Conservation (phyloP, 2,113 vertebrate species). For the Mustelus asterias region DNA sequence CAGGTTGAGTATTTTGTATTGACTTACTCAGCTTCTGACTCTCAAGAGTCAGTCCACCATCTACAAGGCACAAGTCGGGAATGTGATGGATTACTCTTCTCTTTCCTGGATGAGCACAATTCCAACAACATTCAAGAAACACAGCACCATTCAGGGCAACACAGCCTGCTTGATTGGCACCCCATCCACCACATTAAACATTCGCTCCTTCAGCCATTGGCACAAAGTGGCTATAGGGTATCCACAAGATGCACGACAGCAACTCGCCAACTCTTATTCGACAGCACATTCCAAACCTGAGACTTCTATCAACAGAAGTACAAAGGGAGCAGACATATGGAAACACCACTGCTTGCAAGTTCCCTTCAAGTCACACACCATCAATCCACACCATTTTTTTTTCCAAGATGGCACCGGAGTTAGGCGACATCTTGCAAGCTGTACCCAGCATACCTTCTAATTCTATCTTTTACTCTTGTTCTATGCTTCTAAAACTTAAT, state of each 20-base stretch:
- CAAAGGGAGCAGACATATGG: background rate
- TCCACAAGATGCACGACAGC: background rate
- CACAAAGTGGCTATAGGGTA: background rate
- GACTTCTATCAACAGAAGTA: background rate
- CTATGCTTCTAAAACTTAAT: too few relatives aligned
- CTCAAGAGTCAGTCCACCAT: background rate
- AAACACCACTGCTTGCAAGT: background rate
- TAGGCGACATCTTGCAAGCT: too few relatives aligned
- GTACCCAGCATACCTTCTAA: too few relatives aligned
- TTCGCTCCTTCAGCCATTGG: background rate
- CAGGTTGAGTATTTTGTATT: background rate
- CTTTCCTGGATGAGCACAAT: background rate
- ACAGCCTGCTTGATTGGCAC: background rate
- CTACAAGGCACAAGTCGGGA: background rate
- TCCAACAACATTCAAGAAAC: background rate
- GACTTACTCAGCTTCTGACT: background rate
- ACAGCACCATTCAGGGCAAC: background rate
- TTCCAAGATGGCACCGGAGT: too few relatives aligned
- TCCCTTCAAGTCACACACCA: background rate
- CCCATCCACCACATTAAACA: background rate
- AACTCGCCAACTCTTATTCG: background rate
- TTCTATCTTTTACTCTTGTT: too few relatives aligned
- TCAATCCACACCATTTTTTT: too few relatives aligned
- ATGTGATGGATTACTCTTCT: background rate
- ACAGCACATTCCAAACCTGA: background rate